Base-by-base conservation (phyloP, 2,888 invertebrate species). In the Drosophila sordidula region DNA sequence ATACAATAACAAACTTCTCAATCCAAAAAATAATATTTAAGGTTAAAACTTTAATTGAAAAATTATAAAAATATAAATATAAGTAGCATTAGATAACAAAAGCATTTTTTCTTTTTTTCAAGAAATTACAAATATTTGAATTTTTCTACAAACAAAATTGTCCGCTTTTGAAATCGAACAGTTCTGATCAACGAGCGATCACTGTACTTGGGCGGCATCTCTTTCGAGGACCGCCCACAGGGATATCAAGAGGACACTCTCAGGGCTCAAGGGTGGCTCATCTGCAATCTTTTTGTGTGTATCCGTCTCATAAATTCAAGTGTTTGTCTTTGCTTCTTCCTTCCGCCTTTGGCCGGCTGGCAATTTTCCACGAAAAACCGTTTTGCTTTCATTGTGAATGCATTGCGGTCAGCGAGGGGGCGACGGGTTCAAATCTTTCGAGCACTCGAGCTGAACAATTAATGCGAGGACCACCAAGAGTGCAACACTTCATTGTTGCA, bases 361-460 rank as follows among this genome's bases (percentile, higher is more conserved):
- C 41, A 25, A 42, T 65, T 76, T 77, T 72, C 69, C 44, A 56
- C 39, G 44, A 58, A 41, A 36, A 49, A 39, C 45, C 41, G 32
- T 62, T 62, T 32, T 38, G 29, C 29, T 50, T 55, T 56, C 50
- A 56, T 58, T 52, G 64, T 55, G 44, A 16, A 68, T 52, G 46
- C 49, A 52, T 29, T 59, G 52, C 45, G 50, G 68, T 52, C 65
- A 65, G 47, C 62, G 9, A 50, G 54, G 58, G 8, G n/a, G 47
- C 8, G 22, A 1, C 0, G 14, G 18, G 29, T 32, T 42, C 52
- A 42, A 29, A 22, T 54, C 64, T 44, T 16, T 38, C 62, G 47
- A 41, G 41, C 61, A 74, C 62, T 63, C 52, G 50, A 61, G 50
- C 57, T 36, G 22, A 61, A 76, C 72, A 73, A 73, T 73, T 75